Evolutionary conservation across 2,888 invertebrate genomes (phyloP), one percentile per base, ranked within the genome.

Genomic region (Argyra leucocephala): DNA sequence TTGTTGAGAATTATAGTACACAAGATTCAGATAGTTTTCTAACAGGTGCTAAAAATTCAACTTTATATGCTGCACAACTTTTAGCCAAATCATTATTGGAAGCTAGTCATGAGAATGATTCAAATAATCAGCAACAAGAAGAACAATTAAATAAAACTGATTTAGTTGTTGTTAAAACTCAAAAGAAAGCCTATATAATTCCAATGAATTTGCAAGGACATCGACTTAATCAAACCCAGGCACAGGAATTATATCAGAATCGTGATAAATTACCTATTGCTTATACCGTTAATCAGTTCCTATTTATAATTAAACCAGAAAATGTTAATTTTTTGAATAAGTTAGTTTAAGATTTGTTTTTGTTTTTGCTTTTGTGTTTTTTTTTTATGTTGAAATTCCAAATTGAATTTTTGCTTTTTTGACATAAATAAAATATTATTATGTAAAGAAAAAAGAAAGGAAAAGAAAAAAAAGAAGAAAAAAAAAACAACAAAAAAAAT

Each of bases 281-380:
- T 1, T 73, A 70, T 36, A 72, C 71, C 18, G 70, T 74, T 24
- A 74, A 74, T 68, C 74, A 74, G 63, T 74, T 73, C 65, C 70
- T 74, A 62, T 73, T 74, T 66, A 72, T 74, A 58, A 71, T 74
- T 60, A 73, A 71, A 62, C 74, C 73, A 21, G 71, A 72, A 36
- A 70, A 70, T 66, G 71, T 74, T 6, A 72, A 72, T 66, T 74
- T 74, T 64, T 68, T 73, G 2, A 72, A 73, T 67, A 74, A 72
- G 70, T 66, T 74, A 64, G 70, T 71, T 66, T 73, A 68, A 65
- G 36, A 22, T 66, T 57, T 67, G 67, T 68, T n/a, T n/a, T n/a
- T n/a, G n/a, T n/a, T n/a, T n/a, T n/a, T n/a, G n/a, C n/a, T n/a
- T n/a, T n/a, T n/a, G n/a, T n/a, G 57, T 21, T 57, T 21, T 7